A percentile compares a stretch with the other conserved stretches of the same genome.
phyloP scores from a whole-genome alignment of 2,113 vertebrate species.

The Caretta caretta region DNA sequence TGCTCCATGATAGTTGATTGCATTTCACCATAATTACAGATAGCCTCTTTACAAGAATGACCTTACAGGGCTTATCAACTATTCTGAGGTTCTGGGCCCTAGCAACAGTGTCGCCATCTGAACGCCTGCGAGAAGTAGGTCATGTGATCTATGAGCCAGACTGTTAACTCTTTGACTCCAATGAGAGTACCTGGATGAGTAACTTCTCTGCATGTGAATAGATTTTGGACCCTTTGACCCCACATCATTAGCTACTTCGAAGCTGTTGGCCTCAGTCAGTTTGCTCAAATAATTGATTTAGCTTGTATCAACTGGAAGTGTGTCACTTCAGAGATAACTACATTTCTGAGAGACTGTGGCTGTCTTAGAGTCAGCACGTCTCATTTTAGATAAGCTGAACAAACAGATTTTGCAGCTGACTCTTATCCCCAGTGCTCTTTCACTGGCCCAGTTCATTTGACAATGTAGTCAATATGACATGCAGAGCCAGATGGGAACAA shows the following conservation, averaged over 20 bases:
- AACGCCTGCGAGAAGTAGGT: accelerated
- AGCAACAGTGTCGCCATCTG: background rate
- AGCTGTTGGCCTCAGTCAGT: background rate
- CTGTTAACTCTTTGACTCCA: background rate
- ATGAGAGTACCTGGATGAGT: background rate
- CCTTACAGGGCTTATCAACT: background rate
- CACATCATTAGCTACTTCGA: background rate
- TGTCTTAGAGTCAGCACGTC: background rate
- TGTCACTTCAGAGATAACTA: background rate
- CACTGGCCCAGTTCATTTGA: background rate
- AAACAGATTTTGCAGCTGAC: background rate
- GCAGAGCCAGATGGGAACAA: background rate
- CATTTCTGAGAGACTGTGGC: background rate
- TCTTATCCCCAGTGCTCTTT: background rate
- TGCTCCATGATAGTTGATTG: background rate
- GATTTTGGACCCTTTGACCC: background rate
- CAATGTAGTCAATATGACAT: background rate
- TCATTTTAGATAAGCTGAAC: background rate
- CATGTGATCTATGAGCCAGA: background rate
- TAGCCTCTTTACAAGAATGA: background rate
- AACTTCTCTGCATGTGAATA: accelerated
- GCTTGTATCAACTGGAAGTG: background rate
- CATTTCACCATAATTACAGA: background rate
- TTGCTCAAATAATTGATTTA: background rate
- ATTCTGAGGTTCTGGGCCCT: background rate